phyloP scores from a whole-genome alignment of 2,888 invertebrate species.

The Luperina nickerlii region DNA sequence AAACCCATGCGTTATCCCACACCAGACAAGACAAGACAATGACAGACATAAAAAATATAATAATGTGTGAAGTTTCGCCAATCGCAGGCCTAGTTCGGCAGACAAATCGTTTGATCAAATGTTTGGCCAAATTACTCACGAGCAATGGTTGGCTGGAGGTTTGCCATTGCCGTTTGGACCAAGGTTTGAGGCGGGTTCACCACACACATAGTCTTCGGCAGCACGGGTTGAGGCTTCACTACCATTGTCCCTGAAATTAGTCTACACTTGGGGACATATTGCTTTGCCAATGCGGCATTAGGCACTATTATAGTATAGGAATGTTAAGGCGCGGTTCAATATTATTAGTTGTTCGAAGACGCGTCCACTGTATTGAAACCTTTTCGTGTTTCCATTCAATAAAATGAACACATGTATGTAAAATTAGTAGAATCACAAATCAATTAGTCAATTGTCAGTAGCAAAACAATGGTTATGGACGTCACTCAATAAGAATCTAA shows the following conservation, averaged over 20 bases:
- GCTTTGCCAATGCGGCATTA: constrained; percentile 45
- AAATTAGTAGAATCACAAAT: constrained; percentile 52
- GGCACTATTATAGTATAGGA: not conserved
- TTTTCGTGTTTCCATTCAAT: constrained; percentile 19
- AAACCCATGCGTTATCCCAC: constrained; percentile 62
- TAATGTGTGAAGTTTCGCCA: constrained; percentile 38
- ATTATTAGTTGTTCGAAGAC: constrained; percentile 15
- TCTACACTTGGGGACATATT: constrained; percentile 69
- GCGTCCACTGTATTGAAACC: constrained; percentile 23
- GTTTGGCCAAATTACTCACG: constrained; percentile 81
- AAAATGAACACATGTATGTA: constrained; percentile 28
- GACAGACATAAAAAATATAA: constrained; percentile 13
- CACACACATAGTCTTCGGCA: constrained; percentile 85
- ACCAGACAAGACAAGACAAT: constrained; percentile 49
- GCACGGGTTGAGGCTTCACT: constrained; percentile 88
- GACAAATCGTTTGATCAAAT: constrained; percentile 63
- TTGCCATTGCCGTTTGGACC: constrained; percentile 83
- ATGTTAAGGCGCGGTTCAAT: constrained; percentile 25
- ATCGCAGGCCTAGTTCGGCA: constrained; percentile 35
- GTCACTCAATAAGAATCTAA: constrained; percentile 57
- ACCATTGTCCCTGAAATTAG: constrained; percentile 88
- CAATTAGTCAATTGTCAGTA: constrained; percentile 61
- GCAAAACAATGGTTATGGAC: constrained; percentile 52
- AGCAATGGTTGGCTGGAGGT: constrained; percentile 85
- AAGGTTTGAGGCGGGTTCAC: constrained; percentile 67